Conservation (phyloP, 2,888 invertebrate genomes). For the Cyrtodaria siliqua region DNA sequence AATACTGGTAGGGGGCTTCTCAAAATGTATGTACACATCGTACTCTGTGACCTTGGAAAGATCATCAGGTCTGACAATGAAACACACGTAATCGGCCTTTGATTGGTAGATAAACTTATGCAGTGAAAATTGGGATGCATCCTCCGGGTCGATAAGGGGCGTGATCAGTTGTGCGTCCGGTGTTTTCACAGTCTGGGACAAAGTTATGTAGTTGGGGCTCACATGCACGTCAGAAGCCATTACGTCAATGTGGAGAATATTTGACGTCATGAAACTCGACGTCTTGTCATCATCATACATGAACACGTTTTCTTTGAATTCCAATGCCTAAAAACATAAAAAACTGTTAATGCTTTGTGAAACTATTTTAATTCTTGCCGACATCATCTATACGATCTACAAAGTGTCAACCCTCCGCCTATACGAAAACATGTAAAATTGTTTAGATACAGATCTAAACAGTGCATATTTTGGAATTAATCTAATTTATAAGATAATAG, state of each 20-base stretch:
- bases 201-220: constrained; percentile 29
- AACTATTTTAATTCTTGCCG: no score
- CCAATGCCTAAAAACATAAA: no score
- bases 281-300: constrained; percentile 52
- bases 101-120: constrained; percentile 60
- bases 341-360: no score
- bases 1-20: constrained; percentile 20
- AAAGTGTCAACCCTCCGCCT: no score
- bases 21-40: constrained; percentile 22
- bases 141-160: constrained; percentile 45
- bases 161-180: constrained; percentile 16
- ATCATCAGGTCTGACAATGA: constrained; percentile 24
- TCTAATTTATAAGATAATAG: no score
- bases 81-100: constrained; percentile 55
- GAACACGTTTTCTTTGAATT: constrained; percentile 42
- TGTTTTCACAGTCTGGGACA: constrained; percentile 22
- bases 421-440: no score
- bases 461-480: no score
- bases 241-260: constrained; percentile 40
- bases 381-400: no score
- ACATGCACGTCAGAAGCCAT: constrained; percentile 20
- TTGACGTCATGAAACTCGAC: constrained; percentile 38
- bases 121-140: constrained; percentile 62
- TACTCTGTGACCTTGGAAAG: constrained; percentile 16
- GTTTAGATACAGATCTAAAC: no score